Evolutionary conservation across 2,888 invertebrate species (phyloP).

Genomic region (Smittia sp.): DNA sequence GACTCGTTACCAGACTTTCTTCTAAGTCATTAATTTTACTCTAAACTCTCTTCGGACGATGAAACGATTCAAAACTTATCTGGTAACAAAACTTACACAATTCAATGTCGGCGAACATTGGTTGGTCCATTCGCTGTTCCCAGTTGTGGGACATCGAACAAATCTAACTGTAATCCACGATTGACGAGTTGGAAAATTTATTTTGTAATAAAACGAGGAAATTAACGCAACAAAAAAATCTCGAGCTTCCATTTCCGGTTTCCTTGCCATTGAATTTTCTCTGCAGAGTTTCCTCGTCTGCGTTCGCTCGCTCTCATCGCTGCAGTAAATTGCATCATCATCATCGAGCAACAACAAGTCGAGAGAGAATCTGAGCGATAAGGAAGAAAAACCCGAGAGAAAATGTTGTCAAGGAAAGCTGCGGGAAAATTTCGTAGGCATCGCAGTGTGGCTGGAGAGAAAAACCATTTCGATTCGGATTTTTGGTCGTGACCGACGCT

Average conservation of each 20-base stretch:
- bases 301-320: neutral
- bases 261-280: slow-evolving; percentile 13
- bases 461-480: slow-evolving; percentile 30
- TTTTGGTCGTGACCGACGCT: slow-evolving; percentile 10
- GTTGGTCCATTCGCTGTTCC: too few relatives aligned
- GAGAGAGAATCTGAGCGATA: neutral
- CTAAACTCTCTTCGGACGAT: neutral
- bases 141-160: too few relatives aligned
- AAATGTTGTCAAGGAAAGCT: slow-evolving; percentile 28
- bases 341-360: neutral
- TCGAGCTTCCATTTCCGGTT: slow-evolving; percentile 14
- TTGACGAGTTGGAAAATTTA: too few relatives aligned
- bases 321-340: slow-evolving; percentile 9
- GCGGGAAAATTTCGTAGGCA: slow-evolving; percentile 35
- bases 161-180: too few relatives aligned
- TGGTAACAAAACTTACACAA: slow-evolving; percentile 6
- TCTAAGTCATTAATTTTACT: slow-evolving; percentile 37
- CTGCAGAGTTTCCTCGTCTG: neutral
- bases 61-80: neutral
- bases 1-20: slow-evolving; percentile 34
- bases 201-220: slow-evolving; percentile 3
- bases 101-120: neutral
- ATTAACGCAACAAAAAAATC: neutral
- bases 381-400: slow-evolving; percentile 19
- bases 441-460: neutral